Percentiles rank a stretch among this genome's conserved stretches.
These are phyloP conservation scores for Spilogale gracilis DNA, from an alignment of 2,113 vertebrate genomes.

Conservation along the genomic window DNA sequence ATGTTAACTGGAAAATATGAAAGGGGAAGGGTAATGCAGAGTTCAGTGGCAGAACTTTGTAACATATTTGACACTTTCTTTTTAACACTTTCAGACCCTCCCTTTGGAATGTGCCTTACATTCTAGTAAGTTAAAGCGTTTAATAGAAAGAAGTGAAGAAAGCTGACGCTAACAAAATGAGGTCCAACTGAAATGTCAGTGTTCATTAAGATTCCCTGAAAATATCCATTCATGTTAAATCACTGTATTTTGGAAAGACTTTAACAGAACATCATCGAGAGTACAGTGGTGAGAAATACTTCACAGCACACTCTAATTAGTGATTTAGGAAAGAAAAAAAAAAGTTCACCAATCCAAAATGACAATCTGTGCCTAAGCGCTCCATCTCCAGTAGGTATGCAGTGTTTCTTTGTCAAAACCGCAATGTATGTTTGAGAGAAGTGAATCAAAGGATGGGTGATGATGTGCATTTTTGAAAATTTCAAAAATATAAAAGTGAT, in stretches of 20 bases:
- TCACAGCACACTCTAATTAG: not conserved
- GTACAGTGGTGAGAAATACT: not conserved
- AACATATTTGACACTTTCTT: slow-evolving; percentile 82
- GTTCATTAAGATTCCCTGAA: not conserved
- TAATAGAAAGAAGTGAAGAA: slow-evolving; percentile 6
- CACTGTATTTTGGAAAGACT: not conserved
- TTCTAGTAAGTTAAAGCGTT: not conserved
- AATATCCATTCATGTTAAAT: not conserved
- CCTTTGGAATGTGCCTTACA: not conserved
- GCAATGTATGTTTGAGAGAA: not conserved
- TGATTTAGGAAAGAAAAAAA: not conserved
- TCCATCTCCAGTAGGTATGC: not conserved
- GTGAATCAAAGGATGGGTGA: not conserved
- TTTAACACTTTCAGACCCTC: slow-evolving; percentile 81
- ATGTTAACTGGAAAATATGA: slow-evolving; percentile 91
- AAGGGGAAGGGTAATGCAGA: slow-evolving; percentile 89
- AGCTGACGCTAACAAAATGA: not conserved
- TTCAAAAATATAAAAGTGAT: not conserved
- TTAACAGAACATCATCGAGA: not conserved
- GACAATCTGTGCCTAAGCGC: not conserved
- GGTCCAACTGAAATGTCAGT: not conserved
- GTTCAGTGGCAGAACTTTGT: slow-evolving; percentile 89
- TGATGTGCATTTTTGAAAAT: not conserved
- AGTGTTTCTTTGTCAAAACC: not conserved
- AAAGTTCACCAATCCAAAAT: not conserved